Evolutionary conservation across 2,113 vertebrate species (phyloP), one percentile per base, ranked within the genome.

Genomic region (Climacteris rufus): DNA sequence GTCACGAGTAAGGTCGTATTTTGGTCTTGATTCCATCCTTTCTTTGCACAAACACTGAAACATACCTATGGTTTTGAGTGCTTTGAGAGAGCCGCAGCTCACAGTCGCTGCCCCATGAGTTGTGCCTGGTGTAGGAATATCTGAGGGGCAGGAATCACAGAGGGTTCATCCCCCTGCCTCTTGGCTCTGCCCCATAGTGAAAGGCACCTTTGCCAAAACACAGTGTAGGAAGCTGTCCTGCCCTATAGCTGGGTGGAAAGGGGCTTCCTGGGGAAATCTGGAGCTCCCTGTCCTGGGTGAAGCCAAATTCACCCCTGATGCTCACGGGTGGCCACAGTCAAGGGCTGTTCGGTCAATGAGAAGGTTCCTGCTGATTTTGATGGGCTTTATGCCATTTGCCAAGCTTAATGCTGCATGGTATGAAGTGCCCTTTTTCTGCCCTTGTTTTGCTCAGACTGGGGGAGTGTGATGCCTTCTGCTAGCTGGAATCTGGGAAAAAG

Each of bases 211-310:
- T 45, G 49, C 30, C 80, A 89, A 72, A 83, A 33, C 5, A 9
- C 13, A 52, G 50, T 10, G n/a, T 23, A 27, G 44, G 68, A n/a
- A 42, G 31, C 12, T 10, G 1, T n/a, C 65, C 84, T 56, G 50
- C n/a, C 47, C 50, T 24, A 2, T 2, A 31, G 16, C 9, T 22
- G 22, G 1, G 42, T 39, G 37, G 50, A 35, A 68, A 61, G 7
- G 39, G 42, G 33, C 23, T 82, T 42, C 13, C 2, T 7, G 5
- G 25, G 22, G 25, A 45, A 70, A 60, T 5, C 3, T 0, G 1
- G 52, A n/a, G 16, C 31, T 83, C 53, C 35, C 76, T 3, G 3
- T 16, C n/a, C 37, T 25, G 53, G 25, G 11, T 54, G 42, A 12
- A 50, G 39, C 49, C 60, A 12, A 5, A 39, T 39, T 66, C 69